Base-by-base conservation (phyloP, 1,140 invertebrate genomes). In the Mylabris phalerata region DNA sequence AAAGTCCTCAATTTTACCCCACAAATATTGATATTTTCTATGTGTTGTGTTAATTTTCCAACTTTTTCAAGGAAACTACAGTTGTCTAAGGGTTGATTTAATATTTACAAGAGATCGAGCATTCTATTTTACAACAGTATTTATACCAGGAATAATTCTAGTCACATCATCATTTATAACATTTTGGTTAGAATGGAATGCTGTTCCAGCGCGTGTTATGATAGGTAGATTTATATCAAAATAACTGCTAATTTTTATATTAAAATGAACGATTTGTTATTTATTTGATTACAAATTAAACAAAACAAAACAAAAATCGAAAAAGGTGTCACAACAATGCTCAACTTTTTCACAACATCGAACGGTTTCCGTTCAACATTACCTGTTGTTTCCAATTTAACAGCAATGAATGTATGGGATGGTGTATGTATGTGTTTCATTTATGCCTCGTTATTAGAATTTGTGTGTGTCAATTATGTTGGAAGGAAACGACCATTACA, bases 391-490 rank as follows among this genome's bases (percentile, higher is more conserved):
- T 94, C 92, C 9, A 94, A 95, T 75, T 75, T 95, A 66, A 93
- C 90, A 50, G 93, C 93, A 9, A 95, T 95, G 92, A 95, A 95
- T 77, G 89, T 95, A 9, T 95, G 92, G 92, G 93, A 95, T 71
- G 91, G 92, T 51, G 92, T 95, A 13, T 95, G 92, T 70, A 95
- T 95, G 93, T 94, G 92, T 76, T 95, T 95, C 82, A 94, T 94
- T 71, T 95, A 95, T 76, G 92, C 92, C 48, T 93, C 90, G 24
- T 80, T 95, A 42, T 81, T 95, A 58, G 93, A 95, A 76, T 95
- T 95, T 75, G 92, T 95, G 11, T 92, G 90, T 73, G 92, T 95
- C 63, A 95, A 95, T 82, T 95, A 95, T 77, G 89, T 95, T 45
- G 91, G 92, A 47, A 83, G 93, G n/a, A 93, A 93, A 70, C 78